Base-by-base conservation (phyloP, 2,113 vertebrate species). In the Pelodiscus sinensis region DNA sequence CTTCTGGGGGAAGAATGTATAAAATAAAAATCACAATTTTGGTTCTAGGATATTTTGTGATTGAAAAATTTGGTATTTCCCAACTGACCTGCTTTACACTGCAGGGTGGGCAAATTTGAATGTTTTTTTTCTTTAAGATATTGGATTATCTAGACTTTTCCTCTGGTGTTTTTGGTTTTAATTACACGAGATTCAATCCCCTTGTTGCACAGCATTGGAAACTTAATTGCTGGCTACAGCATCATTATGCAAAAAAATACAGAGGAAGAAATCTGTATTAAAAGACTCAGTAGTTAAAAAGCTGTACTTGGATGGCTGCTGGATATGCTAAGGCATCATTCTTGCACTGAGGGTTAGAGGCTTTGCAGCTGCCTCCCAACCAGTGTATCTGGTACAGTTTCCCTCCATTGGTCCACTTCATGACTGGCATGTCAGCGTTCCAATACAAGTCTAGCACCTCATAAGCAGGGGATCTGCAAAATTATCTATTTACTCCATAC, bases 371-470 rank as follows among this genome's bases (percentile, higher is more conserved):
- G 94, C 92, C 93, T 96, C 80, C 68, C 92, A 91, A 88, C 84
- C 91, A 90, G 91, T 94, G 89, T 94, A 96, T 95, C 81, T 96
- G 93, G 92, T 94, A 93, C 88, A 95, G 90, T 93, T 87, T 88
- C 96, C 73, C 94, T 0, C 29, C 68, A 84, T 96, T 96, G 92
- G 92, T 96, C 94, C 1, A 0, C 88, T 96, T 96, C 92, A 96
- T 93, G 93, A 91, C 94, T 84, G 35, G 82, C 88, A 81, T 7
- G 8, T 85, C 31, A 24, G 77, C 82, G 60, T 0, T 3, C 54
- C 1, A 0, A 65, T 81, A 80, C 52, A 75, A 94, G 80, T 82
- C 79, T 95, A 90, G 89, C 94, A 95, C 87, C 88, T 3, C 0
- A 82, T 85, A 6, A 0, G 0, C 89, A 0, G 12, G 0, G 12